Conservation (phyloP, 2,888 invertebrate species). For the Hemistola chrysoprasaria region DNA sequence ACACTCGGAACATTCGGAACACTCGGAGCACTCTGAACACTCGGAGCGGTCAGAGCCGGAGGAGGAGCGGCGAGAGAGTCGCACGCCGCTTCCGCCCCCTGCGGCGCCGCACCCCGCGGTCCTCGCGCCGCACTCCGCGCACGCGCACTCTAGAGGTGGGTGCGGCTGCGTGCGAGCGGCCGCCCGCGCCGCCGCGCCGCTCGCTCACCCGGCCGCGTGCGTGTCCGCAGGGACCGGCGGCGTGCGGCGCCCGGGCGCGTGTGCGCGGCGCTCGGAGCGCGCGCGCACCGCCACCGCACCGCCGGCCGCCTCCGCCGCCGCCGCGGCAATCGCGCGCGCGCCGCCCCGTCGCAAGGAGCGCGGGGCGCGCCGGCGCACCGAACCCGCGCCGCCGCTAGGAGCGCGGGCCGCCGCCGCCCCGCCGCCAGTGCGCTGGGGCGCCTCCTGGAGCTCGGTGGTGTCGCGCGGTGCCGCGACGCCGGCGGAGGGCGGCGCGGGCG, state of each 20-base stretch:
- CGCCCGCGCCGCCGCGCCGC: slow-evolving; percentile 19
- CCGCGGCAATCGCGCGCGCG: slow-evolving; percentile 31
- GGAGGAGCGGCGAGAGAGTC: slow-evolving; percentile 9
- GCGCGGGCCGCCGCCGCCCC: slow-evolving; percentile 24
- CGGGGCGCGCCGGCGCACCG: slow-evolving; percentile 28
- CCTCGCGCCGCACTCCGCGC: slow-evolving; percentile 14
- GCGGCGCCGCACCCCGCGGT: slow-evolving; percentile 19
- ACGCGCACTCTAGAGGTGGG: slow-evolving; percentile 26
- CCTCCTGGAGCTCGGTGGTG: slow-evolving; percentile 64
- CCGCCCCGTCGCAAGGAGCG: slow-evolving; percentile 31
- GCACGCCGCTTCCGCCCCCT: slow-evolving; percentile 4
- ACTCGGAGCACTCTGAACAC: slow-evolving; percentile 15
- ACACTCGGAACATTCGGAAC: slow-evolving; percentile 23
- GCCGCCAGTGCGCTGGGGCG: slow-evolving; percentile 55
- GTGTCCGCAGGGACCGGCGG: slow-evolving; percentile 32
- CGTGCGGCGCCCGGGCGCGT: slow-evolving; percentile 20
- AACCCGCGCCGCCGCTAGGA: slow-evolving; percentile 23
- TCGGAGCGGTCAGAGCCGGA: slow-evolving; percentile 4
- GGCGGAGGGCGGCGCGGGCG: slow-evolving; percentile 4
- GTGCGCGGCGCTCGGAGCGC: slow-evolving; percentile 22
- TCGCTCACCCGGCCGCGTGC: background rate
- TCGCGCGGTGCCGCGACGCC: slow-evolving; percentile 38
- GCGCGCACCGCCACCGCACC: slow-evolving; percentile 27
- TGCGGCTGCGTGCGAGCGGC: slow-evolving; percentile 8
- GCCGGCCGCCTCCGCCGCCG: background rate